Percentiles rank a stretch among this genome's conserved stretches.
Conservation (phyloP, 2,797 vertebrate genomes). For the Melanotaenia pygmaea region DNA sequence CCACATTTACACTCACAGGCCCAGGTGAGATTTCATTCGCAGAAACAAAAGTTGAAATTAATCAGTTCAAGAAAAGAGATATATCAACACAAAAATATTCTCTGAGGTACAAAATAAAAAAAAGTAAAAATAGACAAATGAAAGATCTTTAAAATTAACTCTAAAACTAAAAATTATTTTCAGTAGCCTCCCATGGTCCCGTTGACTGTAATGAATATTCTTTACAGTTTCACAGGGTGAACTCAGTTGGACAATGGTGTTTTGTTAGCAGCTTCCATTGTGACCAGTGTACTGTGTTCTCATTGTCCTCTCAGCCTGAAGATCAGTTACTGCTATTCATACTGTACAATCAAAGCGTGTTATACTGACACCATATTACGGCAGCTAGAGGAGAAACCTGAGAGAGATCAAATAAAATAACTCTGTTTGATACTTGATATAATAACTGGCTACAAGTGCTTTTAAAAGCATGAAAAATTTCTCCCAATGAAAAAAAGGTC, state of each 20-base stretch:
- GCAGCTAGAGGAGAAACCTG: conserved; percentile 9
- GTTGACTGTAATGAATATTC: conserved; percentile 33
- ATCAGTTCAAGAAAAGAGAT: not conserved
- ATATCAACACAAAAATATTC: not conserved
- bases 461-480: not conserved
- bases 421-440: not conserved
- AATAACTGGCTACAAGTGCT: not conserved
- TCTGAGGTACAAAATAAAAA: not conserved
- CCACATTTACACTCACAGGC: conserved; percentile 4
- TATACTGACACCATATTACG: conserved; percentile 34
- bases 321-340: conserved; percentile 49
- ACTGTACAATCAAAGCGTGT: conserved; percentile 32
- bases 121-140: not conserved
- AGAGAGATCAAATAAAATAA: conserved; percentile 19
- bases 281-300: conserved; percentile 50
- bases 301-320: conserved; percentile 46
- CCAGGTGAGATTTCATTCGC: not conserved
- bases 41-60: not conserved
- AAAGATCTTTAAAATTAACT: not conserved
- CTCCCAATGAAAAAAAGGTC: not conserved
- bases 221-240: conserved; percentile 40
- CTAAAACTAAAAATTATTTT: not conserved
- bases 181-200: conserved; percentile 6
- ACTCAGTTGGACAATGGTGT: conserved; percentile 49
- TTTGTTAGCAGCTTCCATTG: conserved; percentile 60